Evolutionary conservation across 2,888 invertebrate species (phyloP), one percentile per base, ranked within the genome.

Genomic region (Tetragonisca angustula): DNA sequence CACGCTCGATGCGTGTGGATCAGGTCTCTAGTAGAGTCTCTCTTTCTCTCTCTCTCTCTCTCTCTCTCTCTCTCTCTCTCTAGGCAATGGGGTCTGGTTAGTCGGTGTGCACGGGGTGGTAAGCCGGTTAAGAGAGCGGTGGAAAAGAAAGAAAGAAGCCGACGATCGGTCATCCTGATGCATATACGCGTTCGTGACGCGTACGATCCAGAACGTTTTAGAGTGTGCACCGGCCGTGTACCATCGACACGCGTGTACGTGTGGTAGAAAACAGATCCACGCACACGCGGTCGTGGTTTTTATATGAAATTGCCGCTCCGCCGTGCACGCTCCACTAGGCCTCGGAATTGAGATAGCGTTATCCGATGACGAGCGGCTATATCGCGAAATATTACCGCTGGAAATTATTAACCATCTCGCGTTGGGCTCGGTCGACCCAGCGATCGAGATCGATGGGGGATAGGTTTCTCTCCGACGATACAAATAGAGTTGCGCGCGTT

Each of bases 81-180:
- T 70, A 76, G 83, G 88, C 82, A 83, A 86, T 76, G 76, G 88
- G 71, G 68, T 76, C 81, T 78, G 70, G 77, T 68, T 78, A 81
- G 81, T 75, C 90, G 77, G 85, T 72, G 84, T 59, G 76, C 77
- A 75, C 70, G 73, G 89, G 84, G 83, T 85, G 85, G 89, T 72
- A 84, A 90, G 90, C 89, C 88, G 88, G 91, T 90, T 90, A 92
- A 91, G 90, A 87, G 91, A 88, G 86, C 90, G 82, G 79, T 70
- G 84, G 77, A 83, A 84, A 87, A 91, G 76, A 83, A 76, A 87
- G 88, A 86, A 43, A 85, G 89, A 87, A 87, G 84, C 83, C 91
- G 89, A 88, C 91, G 90, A 92, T 92, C 91, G 92, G 89, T 91
- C 90, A 92, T 92, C 88, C 83, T 70, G 89, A 90, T 89, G 89